Conservation (phyloP, 2,888 invertebrate species). For the Osmoderma eremita region DNA sequence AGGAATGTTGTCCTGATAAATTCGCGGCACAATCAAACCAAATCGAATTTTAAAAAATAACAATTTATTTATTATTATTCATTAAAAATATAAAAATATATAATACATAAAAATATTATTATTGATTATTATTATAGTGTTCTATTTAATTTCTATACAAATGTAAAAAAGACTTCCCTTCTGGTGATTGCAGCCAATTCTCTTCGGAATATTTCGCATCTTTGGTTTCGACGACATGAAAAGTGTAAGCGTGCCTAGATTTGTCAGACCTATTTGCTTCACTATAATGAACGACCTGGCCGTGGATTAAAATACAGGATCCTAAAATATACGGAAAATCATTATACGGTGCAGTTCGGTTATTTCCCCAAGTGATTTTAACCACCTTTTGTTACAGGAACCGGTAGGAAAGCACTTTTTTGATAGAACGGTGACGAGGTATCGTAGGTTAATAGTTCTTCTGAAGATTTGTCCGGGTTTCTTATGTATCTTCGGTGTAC, state of each 20-base stretch:
- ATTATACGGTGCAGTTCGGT: too few relatives aligned
- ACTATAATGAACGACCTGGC: slow-evolving; percentile 93
- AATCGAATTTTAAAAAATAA: not conserved
- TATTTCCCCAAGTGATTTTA: too few relatives aligned
- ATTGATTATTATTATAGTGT: not conserved
- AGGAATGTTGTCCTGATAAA: not conserved
- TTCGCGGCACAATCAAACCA: not conserved
- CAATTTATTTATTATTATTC: slow-evolving; percentile 1
- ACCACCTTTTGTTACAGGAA: slow-evolving; percentile 86
- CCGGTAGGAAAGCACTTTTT: slow-evolving; percentile 77
- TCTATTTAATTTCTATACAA: slow-evolving; percentile 69
- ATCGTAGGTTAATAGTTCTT: slow-evolving; percentile 75
- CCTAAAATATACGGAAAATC: too few relatives aligned
- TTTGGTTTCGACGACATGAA: slow-evolving; percentile 88
- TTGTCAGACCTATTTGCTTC: slow-evolving; percentile 82
- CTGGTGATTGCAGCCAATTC: slow-evolving; percentile 88
- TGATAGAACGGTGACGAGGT: slow-evolving; percentile 76
- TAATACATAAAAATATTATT: slow-evolving; percentile 12
- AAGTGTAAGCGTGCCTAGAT: slow-evolving; percentile 95
- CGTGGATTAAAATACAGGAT: slow-evolving; percentile 88
- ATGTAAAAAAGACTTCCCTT: slow-evolving; percentile 74
- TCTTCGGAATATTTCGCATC: slow-evolving; percentile 78
- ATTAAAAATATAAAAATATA: slow-evolving; percentile 41
- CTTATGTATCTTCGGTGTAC: slow-evolving; percentile 77
- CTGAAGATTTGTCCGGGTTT: slow-evolving; percentile 73